Evolutionary conservation across 1,140 invertebrate species (phyloP).

Genomic region (Ylistrum balloti): DNA sequence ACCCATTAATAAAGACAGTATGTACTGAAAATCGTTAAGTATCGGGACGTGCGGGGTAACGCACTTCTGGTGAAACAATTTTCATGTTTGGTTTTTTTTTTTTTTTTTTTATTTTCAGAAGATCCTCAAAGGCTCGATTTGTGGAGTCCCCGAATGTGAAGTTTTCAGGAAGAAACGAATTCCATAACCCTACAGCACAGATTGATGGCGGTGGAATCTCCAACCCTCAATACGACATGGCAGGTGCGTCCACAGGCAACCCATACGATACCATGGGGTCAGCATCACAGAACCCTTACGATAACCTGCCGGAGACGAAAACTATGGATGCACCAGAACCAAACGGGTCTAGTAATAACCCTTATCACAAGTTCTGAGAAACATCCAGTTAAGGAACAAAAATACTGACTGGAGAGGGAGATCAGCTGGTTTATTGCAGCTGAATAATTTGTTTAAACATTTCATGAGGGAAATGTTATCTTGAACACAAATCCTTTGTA

Average conservation of each 20-base stretch:
- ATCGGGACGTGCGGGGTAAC: too few relatives aligned
- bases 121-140: neutral
- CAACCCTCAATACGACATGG: neutral
- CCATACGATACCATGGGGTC: neutral
- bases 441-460: too few relatives aligned
- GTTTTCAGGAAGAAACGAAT: neutral
- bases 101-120: neutral
- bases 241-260: neutral
- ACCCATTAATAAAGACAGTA: too few relatives aligned
- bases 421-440: too few relatives aligned
- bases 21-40: too few relatives aligned
- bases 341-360: neutral
- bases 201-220: neutral
- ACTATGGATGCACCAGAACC: neutral
- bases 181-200: slow-evolving; percentile 14
- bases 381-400: too few relatives aligned
- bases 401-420: too few relatives aligned
- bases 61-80: too few relatives aligned
- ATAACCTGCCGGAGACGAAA: neutral
- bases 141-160: neutral
- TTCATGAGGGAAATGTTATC: too few relatives aligned
- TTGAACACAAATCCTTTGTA: too few relatives aligned
- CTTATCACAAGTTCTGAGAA: slow-evolving; percentile 31
- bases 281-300: neutral
- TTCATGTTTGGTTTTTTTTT: too few relatives aligned